These are phyloP conservation scores for Cygnus atratus DNA, from an alignment of 2,113 vertebrate species.

Conservation along the genomic window DNA sequence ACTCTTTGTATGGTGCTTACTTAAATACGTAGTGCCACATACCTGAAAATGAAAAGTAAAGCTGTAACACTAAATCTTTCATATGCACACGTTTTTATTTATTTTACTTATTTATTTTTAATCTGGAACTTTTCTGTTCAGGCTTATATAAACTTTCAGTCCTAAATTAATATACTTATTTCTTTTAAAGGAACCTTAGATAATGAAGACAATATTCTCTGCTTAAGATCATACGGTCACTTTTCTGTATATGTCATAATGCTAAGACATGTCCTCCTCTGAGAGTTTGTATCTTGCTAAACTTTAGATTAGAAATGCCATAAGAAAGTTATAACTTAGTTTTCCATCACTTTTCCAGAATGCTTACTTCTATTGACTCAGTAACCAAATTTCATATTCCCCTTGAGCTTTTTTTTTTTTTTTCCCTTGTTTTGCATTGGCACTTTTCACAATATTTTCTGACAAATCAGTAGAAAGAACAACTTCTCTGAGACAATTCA, in stretches of 20 bases:
- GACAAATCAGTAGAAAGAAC: background rate
- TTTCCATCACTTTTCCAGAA: background rate
- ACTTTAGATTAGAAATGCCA: background rate
- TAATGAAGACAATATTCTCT: background rate
- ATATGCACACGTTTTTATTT: background rate
- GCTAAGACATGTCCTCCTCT: background rate
- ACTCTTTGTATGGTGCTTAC: background rate
- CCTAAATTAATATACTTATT: background rate
- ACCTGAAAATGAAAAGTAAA: background rate
- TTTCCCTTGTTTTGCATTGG: background rate
- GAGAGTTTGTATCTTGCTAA: background rate
- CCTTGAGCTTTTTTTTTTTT: background rate
- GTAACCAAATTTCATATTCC: background rate
- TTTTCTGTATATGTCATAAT: background rate
- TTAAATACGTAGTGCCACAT: background rate
- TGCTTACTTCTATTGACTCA: background rate
- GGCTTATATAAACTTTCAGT: background rate
- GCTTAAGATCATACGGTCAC: background rate
- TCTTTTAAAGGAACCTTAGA: background rate
- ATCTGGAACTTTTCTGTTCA: background rate
- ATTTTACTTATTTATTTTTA: too few relatives aligned
- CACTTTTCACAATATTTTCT: background rate
- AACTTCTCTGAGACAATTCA: background rate
- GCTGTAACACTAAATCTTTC: background rate
- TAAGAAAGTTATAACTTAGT: background rate